Evolutionary conservation across 2,888 invertebrate genomes (phyloP).

Genomic region (Tetragonisca angustula): DNA sequence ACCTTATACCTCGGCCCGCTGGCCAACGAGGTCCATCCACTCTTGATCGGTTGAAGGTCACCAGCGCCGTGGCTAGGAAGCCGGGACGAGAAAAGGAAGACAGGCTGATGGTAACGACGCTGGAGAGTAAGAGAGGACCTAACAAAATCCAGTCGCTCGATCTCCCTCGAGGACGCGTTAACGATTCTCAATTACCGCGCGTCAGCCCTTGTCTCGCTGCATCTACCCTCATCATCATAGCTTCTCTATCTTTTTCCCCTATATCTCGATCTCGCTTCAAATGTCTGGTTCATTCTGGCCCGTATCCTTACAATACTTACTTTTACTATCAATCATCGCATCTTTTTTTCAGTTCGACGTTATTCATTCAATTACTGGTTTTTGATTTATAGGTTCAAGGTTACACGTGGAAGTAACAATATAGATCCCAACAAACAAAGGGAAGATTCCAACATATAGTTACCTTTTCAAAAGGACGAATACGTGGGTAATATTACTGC

Average conservation of each 20-base stretch:
- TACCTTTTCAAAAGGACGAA: not conserved
- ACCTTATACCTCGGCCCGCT: slow-evolving; percentile 75
- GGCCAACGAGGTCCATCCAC: slow-evolving; percentile 74
- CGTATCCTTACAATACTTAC: not conserved
- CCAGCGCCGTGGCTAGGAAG: slow-evolving; percentile 52
- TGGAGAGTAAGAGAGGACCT: slow-evolving; percentile 36
- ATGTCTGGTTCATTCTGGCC: slow-evolving; percentile 1
- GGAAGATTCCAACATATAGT: not conserved
- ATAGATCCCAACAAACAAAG: not conserved
- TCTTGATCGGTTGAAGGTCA: slow-evolving; percentile 70
- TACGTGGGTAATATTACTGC: not conserved
- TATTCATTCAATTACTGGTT: slow-evolving; percentile 20
- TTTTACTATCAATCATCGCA: slow-evolving; percentile 44
- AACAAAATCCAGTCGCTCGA: slow-evolving; percentile 67
- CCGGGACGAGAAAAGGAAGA: slow-evolving; percentile 21
- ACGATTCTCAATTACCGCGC: slow-evolving; percentile 68
- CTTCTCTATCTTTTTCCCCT: slow-evolving; percentile 3
- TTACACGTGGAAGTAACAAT: slow-evolving; percentile 24
- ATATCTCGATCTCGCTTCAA: slow-evolving; percentile 6
- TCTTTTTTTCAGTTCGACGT: not conserved
- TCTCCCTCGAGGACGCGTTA: slow-evolving; percentile 70
- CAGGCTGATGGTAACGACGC: slow-evolving; percentile 32
- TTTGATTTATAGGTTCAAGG: slow-evolving; percentile 25
- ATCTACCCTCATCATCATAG: slow-evolving; percentile 12
- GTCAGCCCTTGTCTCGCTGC: slow-evolving; percentile 57